Conservation (phyloP, 2,113 vertebrate species). For the Pollachius pollachius region DNA sequence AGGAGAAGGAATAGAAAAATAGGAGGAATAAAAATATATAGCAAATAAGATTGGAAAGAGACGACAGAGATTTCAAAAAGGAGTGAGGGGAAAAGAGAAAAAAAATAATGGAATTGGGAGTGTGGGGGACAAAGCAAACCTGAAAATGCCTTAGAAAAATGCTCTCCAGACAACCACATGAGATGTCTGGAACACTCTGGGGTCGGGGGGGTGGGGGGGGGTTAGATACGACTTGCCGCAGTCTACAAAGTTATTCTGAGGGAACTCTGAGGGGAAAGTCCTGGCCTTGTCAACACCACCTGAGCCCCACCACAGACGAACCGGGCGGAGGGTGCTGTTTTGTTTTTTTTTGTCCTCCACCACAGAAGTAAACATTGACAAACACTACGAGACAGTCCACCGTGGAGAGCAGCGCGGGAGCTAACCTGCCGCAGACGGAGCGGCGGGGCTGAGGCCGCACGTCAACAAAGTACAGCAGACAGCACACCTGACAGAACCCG, state of each 20-base stretch:
- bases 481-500: slow-evolving; percentile 36
- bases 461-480: slow-evolving; percentile 39
- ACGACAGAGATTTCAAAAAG: slow-evolving; percentile 1
- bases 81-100: slow-evolving; percentile 9
- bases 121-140: slow-evolving; percentile 17
- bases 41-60: neutral
- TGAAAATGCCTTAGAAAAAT: slow-evolving; percentile 7
- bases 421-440: slow-evolving; percentile 32
- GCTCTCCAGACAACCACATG: slow-evolving; percentile 43
- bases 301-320: slow-evolving; percentile 16
- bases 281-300: slow-evolving; percentile 45
- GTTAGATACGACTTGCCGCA: slow-evolving; percentile 50
- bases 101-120: neutral
- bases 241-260: slow-evolving; percentile 7
- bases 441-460: slow-evolving; percentile 29
- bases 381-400: slow-evolving; percentile 53
- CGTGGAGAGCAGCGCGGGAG: slow-evolving; percentile 37
- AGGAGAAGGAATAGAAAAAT: neutral
- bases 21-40: neutral
- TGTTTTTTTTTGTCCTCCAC: slow-evolving; percentile 13
- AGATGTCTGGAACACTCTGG: slow-evolving; percentile 31
- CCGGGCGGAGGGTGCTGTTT: slow-evolving; percentile 33
- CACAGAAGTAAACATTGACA: slow-evolving; percentile 49
- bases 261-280: no score
- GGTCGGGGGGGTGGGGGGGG: slow-evolving; percentile 7